phyloP scores from a whole-genome alignment of 1,140 invertebrate species.

The Ceratoteleas bidentatus region DNA sequence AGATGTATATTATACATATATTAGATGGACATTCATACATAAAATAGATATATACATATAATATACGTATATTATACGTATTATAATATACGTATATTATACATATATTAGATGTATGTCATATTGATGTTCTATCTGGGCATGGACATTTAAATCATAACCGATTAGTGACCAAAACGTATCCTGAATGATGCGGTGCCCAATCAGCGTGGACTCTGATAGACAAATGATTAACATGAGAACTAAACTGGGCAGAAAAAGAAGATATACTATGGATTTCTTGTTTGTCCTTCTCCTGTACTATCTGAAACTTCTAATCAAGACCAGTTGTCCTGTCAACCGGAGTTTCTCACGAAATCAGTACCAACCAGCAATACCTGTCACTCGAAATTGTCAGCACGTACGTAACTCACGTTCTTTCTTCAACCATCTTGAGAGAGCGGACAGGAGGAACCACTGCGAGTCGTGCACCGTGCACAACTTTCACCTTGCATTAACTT shows the following conservation, averaged over 20 bases:
- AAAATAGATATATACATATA: no score
- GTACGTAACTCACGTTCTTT: conserved; percentile 58
- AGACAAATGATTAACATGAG: conserved; percentile 63
- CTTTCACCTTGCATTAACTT: conserved; percentile 44
- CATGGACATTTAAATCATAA: conserved; percentile 53
- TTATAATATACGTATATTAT: no score
- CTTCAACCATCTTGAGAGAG: conserved; percentile 60
- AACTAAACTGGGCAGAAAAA: conserved; percentile 44
- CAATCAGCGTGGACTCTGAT: conserved; percentile 41
- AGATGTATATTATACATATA: no score
- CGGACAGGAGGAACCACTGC: conserved; percentile 62
- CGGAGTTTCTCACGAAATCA: conserved; percentile 60
- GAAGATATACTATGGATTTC: conserved; percentile 56
- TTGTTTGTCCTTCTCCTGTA: conserved; percentile 40
- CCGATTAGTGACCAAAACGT: conserved; percentile 33
- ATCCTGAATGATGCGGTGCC: conserved; percentile 19
- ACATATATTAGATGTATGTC: no score
- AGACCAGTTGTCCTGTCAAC: conserved; percentile 65
- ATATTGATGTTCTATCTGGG: no score
- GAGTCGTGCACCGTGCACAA: conserved; percentile 40
- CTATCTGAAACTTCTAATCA: conserved; percentile 65
- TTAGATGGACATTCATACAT: no score
- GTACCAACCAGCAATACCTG: conserved; percentile 63
- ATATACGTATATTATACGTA: no score
- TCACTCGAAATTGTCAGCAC: conserved; percentile 67